Base-by-base conservation (phyloP, 2,113 vertebrate genomes). In the Tursiops truncatus region DNA sequence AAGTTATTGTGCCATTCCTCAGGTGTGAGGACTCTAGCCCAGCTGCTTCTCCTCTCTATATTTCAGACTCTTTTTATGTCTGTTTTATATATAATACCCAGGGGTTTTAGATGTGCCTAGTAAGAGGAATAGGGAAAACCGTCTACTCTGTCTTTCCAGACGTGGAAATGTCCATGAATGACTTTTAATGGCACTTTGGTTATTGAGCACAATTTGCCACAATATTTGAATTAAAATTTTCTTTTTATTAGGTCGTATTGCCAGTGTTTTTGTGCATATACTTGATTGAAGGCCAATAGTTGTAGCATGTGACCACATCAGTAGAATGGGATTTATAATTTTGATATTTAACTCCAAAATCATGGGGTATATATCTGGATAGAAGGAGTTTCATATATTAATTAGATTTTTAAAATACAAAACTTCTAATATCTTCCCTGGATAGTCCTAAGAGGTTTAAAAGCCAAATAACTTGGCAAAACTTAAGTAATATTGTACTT, bases 271-370 rank as follows among this genome's bases (percentile, higher is more conserved):
- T 82, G 99, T 99, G 15, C 98, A 97, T 79, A 98, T 98, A 89
- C 99, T 98, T 83, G 99, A 99, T 94, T 99, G 99, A 97, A 98
- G 99, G 18, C 99, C 99, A 0, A 97, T 99, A 71, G 99, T 99
- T 60, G 99, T 99, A 36, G 63, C 98, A 0, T 99, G 99, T 71
- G 99, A 99, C 76, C 95, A 99, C 47, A 97, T 99, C 96, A 99
- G 99, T 96, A 98, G 98, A 3, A 98, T 50, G 99, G 98, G 4
- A 99, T 99, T 91, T 99, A 97, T 98, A 62, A 97, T 98, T 5
- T 99, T 99, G 0, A 98, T 99, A 50, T 99, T 99, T 97, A 99
- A 98, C 98, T 99, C 94, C 93, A 98, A 98, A 98, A 99, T 99
- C 92, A 74, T 98, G 91, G 98, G 97, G 98, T 99, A 79, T 99